Percentiles rank a stretch among this genome's conserved stretches.
Conservation (phyloP, 2,113 vertebrate species). For the Oreocharis arfaki region DNA sequence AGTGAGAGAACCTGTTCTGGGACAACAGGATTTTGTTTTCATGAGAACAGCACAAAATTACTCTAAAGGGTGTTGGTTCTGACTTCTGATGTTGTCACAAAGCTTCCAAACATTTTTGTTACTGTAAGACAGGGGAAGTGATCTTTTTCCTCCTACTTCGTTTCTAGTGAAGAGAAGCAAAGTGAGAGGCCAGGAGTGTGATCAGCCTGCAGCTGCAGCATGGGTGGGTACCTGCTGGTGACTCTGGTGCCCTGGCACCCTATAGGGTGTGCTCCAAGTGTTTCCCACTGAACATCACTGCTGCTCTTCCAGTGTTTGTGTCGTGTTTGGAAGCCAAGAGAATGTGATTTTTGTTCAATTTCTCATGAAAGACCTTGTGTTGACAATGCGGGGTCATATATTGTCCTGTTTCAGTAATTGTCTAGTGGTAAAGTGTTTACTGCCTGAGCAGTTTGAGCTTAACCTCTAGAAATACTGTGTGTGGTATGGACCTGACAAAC, state of each 20-base stretch:
- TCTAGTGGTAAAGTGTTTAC: background rate
- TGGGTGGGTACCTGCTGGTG: rapidly evolving
- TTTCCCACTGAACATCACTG: background rate
- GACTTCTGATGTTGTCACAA: background rate
- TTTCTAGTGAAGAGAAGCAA: background rate
- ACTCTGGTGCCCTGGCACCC: background rate
- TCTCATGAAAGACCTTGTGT: background rate
- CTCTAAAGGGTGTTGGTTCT: background rate
- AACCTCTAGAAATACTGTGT: background rate
- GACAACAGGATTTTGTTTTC: background rate
- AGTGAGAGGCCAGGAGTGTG: background rate
- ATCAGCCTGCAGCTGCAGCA: background rate
- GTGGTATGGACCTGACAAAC: background rate
- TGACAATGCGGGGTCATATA: background rate
- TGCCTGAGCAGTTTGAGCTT: background rate
- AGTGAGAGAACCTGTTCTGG: background rate
- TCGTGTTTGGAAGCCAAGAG: background rate
- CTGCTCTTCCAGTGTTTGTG: background rate
- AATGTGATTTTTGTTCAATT: background rate
- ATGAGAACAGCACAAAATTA: background rate
- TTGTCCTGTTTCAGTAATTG: background rate
- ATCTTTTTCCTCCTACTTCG: background rate
- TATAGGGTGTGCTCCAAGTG: background rate
- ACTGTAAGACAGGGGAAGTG: background rate
- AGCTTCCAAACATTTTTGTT: background rate